phyloP scores from a whole-genome alignment of 2,888 invertebrate genomes.

The Hypena proboscidalis region DNA sequence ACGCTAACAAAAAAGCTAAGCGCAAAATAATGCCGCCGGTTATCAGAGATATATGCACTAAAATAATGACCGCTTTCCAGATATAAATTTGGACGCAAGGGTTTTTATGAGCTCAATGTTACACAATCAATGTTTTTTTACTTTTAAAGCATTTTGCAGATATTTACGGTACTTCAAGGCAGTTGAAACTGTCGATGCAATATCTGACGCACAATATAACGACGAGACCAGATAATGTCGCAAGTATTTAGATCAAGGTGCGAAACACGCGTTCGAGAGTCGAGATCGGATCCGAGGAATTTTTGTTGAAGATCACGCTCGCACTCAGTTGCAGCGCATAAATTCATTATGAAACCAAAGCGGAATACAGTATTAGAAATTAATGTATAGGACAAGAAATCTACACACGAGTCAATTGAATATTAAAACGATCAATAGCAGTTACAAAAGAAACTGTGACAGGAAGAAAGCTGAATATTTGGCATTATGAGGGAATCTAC shows the following conservation, averaged over 20 bases:
- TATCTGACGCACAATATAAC: slow-evolving; percentile 65
- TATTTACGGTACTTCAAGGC: slow-evolving; percentile 41
- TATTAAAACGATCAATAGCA: slow-evolving; percentile 31
- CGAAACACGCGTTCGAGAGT: slow-evolving; percentile 80
- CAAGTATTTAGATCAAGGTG: slow-evolving; percentile 85
- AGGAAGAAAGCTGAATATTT: slow-evolving; percentile 6
- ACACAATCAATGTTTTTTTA: not conserved
- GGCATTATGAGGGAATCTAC: slow-evolving; percentile 11
- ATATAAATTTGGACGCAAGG: not conserved
- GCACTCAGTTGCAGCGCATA: slow-evolving; percentile 63
- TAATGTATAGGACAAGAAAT: slow-evolving; percentile 30
- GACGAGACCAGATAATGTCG: slow-evolving; percentile 79
- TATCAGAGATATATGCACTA: slow-evolving; percentile 25
- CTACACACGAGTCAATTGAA: slow-evolving; percentile 35
- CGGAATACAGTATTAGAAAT: slow-evolving; percentile 53
- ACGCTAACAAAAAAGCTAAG: slow-evolving; percentile 40
- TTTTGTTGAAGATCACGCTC: slow-evolving; percentile 78
- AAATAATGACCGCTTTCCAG: slow-evolving; percentile 14
- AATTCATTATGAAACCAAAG: slow-evolving; percentile 66
- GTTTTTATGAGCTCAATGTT: not conserved
- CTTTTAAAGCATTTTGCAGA: slow-evolving; percentile 29
- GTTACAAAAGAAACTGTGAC: slow-evolving; percentile 21
- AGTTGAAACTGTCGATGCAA: slow-evolving; percentile 54
- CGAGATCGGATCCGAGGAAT: slow-evolving; percentile 78
- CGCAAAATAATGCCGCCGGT: slow-evolving; percentile 44